Evolutionary conservation across 2,888 invertebrate species (phyloP), one percentile per base, ranked within the genome.

Genomic region (Cosmorhoe ocellata): DNA sequence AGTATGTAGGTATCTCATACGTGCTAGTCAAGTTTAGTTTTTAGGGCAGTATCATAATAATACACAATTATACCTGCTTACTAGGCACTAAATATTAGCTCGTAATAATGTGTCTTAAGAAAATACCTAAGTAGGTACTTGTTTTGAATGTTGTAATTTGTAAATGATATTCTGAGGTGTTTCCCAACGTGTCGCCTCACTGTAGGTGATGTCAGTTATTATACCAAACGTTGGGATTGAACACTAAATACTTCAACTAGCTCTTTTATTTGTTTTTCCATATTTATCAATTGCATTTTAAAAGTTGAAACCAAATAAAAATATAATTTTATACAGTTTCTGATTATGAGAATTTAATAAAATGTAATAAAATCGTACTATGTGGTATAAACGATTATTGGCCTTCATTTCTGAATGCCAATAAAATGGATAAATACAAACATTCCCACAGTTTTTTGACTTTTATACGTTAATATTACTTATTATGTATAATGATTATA

Each of bases 111-210:
- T n/a, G n/a, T n/a, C n/a, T n/a, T n/a, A n/a, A n/a, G n/a, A n/a
- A n/a, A n/a, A 4, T 18, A 18, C 18, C 24, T 24, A 24, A 24
- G 5, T 24, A 24, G 1, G 4, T 30, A 36, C 34, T 45, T 61
- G 49, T 63, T 58, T 42, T 50, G 32, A 69, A 79, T 74, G 76
- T 18, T 74, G 76, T 77, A 76, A 81, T 76, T 18, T 74, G 76
- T 77, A 76, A 81, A 84, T 78, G 63, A 74, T 69, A 67, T 67
- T 68, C 60, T 49, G 63, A 84, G 74, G 79, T 79, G 78, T 77
- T 66, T 69, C 51, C 50, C 72, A 82, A 84, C 60, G 82, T 79
- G 82, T 76, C 63, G 67, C 65, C 62, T 75, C 83, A 61, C 82
- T 59, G 71, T 80, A 77, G 81, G 81, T 71, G 79, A 81, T 74